Percentiles rank a stretch among this genome's conserved stretches.
Evolutionary conservation across 1,140 invertebrate genomes (phyloP).

Genomic region (Elymnias hypermnestra): DNA sequence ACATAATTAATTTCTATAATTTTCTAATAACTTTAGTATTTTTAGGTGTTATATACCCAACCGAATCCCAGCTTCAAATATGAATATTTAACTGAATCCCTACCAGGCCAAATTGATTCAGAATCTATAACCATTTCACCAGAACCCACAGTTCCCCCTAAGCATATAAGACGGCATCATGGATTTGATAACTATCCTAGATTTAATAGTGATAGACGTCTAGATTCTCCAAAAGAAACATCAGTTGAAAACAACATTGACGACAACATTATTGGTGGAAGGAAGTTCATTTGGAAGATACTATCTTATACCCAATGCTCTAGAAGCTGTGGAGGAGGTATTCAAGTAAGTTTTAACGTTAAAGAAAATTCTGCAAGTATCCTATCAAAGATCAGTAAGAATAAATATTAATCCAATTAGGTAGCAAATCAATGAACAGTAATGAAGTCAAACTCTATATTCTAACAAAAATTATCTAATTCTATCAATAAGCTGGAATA

Average conservation of each 20-base stretch:
- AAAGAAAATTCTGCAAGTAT: no score
- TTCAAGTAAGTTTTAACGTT: conserved; percentile 32
- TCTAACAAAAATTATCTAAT: no score
- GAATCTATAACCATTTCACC: conserved; percentile 35
- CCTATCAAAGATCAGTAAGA: no score
- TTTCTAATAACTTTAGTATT: conserved; percentile 15
- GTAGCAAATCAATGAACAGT: no score
- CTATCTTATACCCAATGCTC: conserved; percentile 86
- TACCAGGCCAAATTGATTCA: conserved; percentile 47
- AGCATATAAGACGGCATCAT: conserved; percentile 58
- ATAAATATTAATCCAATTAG: no score
- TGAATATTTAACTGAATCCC: conserved; percentile 82
- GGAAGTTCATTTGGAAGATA: conserved; percentile 85
- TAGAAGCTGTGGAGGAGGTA: conserved; percentile 88
- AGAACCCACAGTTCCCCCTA: conserved; percentile 34
- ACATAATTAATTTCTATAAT: no score
- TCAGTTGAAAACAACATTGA: conserved; percentile 30
- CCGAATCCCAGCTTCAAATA: conserved; percentile 91
- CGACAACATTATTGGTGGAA: conserved; percentile 54
- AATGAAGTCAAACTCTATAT: no score
- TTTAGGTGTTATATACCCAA: conserved; percentile 85
- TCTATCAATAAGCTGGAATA: no score
- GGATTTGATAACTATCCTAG: conserved; percentile 36
- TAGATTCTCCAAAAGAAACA: conserved; percentile 35
- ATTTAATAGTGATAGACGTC: conserved; percentile 24